Evolutionary conservation across 2,888 invertebrate genomes (phyloP).

Genomic region (Stictocephala bisonia): DNA sequence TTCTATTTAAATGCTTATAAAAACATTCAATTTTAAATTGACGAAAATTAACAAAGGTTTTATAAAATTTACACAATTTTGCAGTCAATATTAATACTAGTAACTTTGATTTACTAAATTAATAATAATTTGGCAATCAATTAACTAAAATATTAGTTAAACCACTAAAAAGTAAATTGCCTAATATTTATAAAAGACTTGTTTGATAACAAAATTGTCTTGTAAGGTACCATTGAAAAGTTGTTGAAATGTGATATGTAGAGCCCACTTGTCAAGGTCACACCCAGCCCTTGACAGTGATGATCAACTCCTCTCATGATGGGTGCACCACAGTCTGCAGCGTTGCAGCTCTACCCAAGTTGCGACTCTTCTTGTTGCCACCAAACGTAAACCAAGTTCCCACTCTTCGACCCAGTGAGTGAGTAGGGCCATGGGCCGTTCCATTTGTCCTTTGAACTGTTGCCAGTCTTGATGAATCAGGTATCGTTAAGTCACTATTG

Average conservation of each 20-base stretch:
- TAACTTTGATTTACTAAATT: too few species aligned
- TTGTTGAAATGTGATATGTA: conserved; percentile 1
- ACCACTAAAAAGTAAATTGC: too few species aligned
- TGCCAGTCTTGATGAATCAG: background rate
- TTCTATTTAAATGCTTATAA: too few species aligned
- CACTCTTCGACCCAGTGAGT: conserved; percentile 69
- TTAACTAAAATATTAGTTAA: too few species aligned
- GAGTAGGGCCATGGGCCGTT: conserved; percentile 61
- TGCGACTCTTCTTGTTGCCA: conserved; percentile 69
- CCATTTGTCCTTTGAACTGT: conserved; percentile 23
- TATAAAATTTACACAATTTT: too few species aligned
- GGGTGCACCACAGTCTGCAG: conserved; percentile 48
- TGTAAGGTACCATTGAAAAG: too few species aligned
- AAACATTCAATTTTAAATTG: too few species aligned
- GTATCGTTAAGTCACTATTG: conserved; percentile 34
- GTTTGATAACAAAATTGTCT: too few species aligned
- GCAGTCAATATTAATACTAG: too few species aligned
- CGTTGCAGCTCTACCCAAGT: conserved; percentile 67
- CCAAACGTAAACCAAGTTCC: conserved; percentile 72
- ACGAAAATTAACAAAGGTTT: too few species aligned
- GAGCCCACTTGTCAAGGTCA: conserved; percentile 29
- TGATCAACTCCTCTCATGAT: conserved; percentile 52
- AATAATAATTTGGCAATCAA: too few species aligned
- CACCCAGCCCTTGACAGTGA: conserved; percentile 54
- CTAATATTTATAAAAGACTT: too few species aligned